Evolutionary conservation across 2,888 invertebrate genomes (phyloP), one percentile per base, ranked within the genome.

Genomic region (Spilosoma lubricipeda): DNA sequence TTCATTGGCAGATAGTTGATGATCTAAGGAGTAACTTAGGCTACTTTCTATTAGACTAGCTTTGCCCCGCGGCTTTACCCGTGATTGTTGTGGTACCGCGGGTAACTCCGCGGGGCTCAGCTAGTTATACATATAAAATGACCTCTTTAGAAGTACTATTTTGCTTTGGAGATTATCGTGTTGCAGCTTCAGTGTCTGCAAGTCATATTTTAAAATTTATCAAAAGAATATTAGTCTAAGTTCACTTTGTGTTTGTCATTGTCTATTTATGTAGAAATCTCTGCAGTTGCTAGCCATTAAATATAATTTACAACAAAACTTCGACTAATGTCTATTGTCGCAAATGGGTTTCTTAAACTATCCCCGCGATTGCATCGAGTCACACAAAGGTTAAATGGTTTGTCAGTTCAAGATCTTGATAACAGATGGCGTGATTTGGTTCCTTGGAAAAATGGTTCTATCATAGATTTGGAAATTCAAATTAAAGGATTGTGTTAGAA

Each of bases 371-470:
- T 63, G 63, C 63, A 63, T 30, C 30, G 63, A 30, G 30, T 52
- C 23, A n/a, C 52, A n/a, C 52, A 18, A 63, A 33, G 48, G 30
- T 27, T 45, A 36, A 59, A 33, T 48, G 45, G 7, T 23, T n/a
- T 52, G 48, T 67, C n/a, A 67, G 67, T 72, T 72, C 63, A 1
- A 11, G 9, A 63, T 42, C n/a, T 59, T n/a, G 30, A 67, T 72
- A 67, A 72, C 30, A 72, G 72, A 72, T 72, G 72, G 59, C 72
- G 33, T 30, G 56, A 39, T 30, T 48, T 59, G 20, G 27, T 20
- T 45, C 15, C 18, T 67, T 45, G 45, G 7, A 67, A 67, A 45
- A 9, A 27, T 9, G 1, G 20, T 42, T 39, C 8, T 13, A 30
- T 18, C 3, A 48, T 0, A 23, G 30, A 67, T 67, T 67, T 59